Percentiles rank a stretch among this genome's conserved stretches.
Conservation (phyloP, 2,797 vertebrate genomes). For the Cephalopachus bancanus region DNA sequence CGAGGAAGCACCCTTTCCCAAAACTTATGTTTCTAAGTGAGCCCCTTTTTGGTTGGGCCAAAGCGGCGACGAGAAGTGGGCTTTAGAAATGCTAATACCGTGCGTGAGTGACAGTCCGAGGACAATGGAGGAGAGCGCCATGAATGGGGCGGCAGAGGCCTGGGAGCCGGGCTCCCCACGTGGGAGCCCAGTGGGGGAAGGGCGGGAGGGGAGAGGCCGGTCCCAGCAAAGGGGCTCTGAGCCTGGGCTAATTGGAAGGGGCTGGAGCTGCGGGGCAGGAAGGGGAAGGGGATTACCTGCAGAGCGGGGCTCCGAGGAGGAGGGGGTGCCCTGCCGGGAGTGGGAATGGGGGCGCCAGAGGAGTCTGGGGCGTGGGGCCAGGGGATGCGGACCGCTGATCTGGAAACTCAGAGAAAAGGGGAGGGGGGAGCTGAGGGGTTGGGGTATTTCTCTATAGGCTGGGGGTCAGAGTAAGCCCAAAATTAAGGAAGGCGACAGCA, state of each 20-base stretch:
- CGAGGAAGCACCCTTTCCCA: background rate
- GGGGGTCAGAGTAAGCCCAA: background rate
- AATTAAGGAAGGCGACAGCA: slow-evolving; percentile 52
- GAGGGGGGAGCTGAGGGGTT: background rate
- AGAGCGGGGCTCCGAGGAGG: background rate
- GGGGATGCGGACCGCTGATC: background rate
- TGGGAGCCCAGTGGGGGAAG: slow-evolving; percentile 63
- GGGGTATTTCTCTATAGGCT: background rate
- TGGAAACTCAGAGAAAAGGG: background rate
- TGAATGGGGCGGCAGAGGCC: slow-evolving; percentile 58
- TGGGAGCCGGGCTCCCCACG: slow-evolving; percentile 66
- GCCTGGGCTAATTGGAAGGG: slow-evolving; percentile 33
- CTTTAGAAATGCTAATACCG: slow-evolving; percentile 82
- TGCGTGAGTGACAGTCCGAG: slow-evolving; percentile 68
- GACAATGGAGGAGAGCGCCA: slow-evolving; percentile 69
- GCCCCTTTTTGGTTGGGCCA: slow-evolving; percentile 43
- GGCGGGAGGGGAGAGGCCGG: background rate
- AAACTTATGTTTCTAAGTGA: slow-evolving; percentile 71
- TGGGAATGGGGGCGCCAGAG: too few relatives aligned
- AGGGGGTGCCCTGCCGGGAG: background rate
- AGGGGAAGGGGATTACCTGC: slow-evolving; percentile 1
- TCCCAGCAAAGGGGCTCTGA: background rate
- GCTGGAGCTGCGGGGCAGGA: background rate
- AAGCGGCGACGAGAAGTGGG: background rate
- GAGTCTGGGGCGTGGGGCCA: background rate